phyloP scores from a whole-genome alignment of 2,888 invertebrate genomes.

The Drosophila peninsularis region DNA sequence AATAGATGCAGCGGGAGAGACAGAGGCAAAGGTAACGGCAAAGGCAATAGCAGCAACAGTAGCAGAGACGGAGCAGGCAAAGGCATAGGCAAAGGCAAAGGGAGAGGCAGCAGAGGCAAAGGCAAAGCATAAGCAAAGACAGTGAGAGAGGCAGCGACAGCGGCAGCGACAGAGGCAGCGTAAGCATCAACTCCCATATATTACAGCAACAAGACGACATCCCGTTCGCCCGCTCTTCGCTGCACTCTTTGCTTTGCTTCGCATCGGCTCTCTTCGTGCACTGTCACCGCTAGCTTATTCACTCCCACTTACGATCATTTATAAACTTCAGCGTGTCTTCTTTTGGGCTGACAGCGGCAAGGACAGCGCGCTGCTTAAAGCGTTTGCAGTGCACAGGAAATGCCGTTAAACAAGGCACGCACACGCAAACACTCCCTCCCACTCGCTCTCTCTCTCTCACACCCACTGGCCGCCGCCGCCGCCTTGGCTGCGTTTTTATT shows the following conservation, averaged over 20 bases:
- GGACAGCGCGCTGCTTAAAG: constrained; percentile 32
- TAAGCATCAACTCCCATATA: constrained; percentile 6
- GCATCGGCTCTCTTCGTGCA: background rate
- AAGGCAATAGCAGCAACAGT: background rate
- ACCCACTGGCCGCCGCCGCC: constrained; percentile 22
- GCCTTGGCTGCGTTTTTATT: constrained; percentile 40
- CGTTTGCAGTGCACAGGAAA: constrained; percentile 54
- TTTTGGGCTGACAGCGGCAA: constrained; percentile 58
- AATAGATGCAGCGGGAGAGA: background rate
- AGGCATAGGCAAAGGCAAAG: background rate
- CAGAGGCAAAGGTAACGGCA: background rate
- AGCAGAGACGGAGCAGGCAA: no score
- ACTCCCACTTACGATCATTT: constrained; percentile 62
- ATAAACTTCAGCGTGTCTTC: constrained; percentile 67
- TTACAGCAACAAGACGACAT: background rate
- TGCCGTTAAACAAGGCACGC: constrained; percentile 64
- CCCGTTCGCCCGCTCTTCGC: background rate
- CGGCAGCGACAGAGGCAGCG: background rate
- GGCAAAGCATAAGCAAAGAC: background rate
- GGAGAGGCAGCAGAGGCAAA: background rate
- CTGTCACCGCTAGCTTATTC: background rate
- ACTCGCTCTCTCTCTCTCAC: background rate
- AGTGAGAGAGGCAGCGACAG: no score
- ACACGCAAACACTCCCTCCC: constrained; percentile 30
- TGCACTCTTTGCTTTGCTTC: background rate